Conservation (phyloP, 2,113 vertebrate species). For the Tupaia tana region DNA sequence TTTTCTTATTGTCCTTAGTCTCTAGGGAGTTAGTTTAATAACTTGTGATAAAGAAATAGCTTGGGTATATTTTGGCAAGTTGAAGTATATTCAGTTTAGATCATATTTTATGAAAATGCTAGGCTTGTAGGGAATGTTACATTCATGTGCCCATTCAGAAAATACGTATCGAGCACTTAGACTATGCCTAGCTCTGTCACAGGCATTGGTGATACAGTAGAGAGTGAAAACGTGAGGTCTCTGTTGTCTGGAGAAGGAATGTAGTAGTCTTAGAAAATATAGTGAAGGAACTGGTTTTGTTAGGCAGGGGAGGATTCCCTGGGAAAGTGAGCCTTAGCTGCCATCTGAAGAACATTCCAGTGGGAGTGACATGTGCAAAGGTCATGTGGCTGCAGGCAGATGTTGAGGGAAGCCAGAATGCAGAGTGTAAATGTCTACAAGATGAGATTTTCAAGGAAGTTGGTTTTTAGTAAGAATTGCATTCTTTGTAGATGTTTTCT, state of each 20-base stretch:
- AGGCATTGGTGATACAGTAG: neutral
- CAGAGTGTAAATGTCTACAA: neutral
- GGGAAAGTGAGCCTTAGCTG: neutral
- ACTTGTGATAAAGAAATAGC: slow-evolving; percentile 82
- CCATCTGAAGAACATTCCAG: neutral
- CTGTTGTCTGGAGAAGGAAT: neutral
- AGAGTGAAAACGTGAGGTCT: neutral
- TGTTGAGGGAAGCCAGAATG: neutral
- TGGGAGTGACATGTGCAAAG: neutral
- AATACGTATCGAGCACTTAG: slow-evolving; percentile 37
- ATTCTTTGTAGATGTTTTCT: slow-evolving; percentile 51
- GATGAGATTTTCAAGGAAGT: slow-evolving; percentile 56
- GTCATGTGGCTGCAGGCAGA: neutral
- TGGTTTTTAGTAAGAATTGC: slow-evolving; percentile 76
- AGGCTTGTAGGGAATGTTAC: slow-evolving; percentile 62
- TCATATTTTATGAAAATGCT: slow-evolving; percentile 83
- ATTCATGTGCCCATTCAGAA: slow-evolving; percentile 50
- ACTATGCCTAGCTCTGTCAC: neutral
- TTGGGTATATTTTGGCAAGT: slow-evolving; percentile 84
- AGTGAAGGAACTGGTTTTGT: neutral
- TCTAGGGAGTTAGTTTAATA: slow-evolving; percentile 83
- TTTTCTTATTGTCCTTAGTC: slow-evolving; percentile 84
- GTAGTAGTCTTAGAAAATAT: neutral
- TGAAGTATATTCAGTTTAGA: slow-evolving; percentile 83
- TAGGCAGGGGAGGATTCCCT: neutral